Percentiles rank a stretch among this genome's conserved stretches.
Evolutionary conservation across 2,797 vertebrate genomes (phyloP).

Genomic region (Megaceryle alcyon): DNA sequence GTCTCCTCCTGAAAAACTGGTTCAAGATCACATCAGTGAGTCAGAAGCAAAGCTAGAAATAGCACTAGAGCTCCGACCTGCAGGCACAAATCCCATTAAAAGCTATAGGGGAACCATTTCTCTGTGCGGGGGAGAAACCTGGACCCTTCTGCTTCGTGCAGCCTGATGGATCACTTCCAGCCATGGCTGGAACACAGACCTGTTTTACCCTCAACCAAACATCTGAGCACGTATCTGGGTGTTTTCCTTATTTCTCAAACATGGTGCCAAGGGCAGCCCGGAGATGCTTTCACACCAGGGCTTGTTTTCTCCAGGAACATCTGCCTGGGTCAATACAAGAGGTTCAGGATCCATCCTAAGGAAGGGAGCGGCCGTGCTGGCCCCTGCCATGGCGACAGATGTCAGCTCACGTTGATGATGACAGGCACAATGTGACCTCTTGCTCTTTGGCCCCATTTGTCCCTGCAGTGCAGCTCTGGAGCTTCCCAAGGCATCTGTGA

Average conservation of each 20-base stretch:
- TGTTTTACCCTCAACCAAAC: neutral
- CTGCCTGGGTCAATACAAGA: neutral
- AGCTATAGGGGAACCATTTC: constrained; percentile 12
- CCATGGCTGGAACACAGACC: fast-evolving
- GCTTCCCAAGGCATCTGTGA: neutral
- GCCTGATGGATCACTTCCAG: neutral
- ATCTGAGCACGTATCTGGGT: fast-evolving
- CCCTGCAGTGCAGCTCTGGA: fast-evolving
- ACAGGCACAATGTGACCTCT: neutral
- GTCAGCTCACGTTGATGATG: fast-evolving
- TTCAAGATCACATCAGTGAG: constrained; percentile 70
- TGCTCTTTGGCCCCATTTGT: fast-evolving
- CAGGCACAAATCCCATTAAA: constrained; percentile 62
- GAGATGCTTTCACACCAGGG: fast-evolving
- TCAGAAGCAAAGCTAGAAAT: constrained; percentile 69
- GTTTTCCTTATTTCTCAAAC: neutral
- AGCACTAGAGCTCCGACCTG: constrained; percentile 66
- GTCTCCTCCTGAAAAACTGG: constrained; percentile 63
- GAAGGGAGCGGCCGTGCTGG: neutral
- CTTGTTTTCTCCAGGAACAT: neutral
- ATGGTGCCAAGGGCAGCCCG: neutral
- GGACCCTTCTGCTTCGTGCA: neutral
- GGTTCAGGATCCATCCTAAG: neutral
- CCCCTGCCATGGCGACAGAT: neutral
- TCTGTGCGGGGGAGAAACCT: neutral